phyloP scores from a whole-genome alignment of 2,888 invertebrate species.

The Dromius quadrimaculatus region DNA sequence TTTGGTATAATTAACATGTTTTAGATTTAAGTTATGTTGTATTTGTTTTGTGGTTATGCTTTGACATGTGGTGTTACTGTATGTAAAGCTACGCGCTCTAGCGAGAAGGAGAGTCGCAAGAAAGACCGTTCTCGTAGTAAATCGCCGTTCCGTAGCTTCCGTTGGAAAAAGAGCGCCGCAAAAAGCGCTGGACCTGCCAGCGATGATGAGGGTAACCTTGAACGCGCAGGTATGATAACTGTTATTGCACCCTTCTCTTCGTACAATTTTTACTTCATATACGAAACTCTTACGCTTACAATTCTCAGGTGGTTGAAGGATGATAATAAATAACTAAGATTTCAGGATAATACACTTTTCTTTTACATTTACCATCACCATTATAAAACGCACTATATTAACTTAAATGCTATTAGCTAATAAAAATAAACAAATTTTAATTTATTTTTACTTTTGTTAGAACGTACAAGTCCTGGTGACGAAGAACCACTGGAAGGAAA shows the following conservation, averaged over 20 bases:
- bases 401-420: conserved; percentile 25
- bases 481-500: conserved; percentile 89
- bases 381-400: conserved; percentile 42
- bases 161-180: conserved; percentile 85
- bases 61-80: conserved; percentile 44
- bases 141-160: conserved; percentile 93
- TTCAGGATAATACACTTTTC: conserved; percentile 39
- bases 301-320: background rate
- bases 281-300: too few relatives aligned
- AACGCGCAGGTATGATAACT: conserved; percentile 47
- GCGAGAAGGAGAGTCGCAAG: conserved; percentile 63
- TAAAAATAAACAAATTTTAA: background rate
- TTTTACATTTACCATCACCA: conserved; percentile 49
- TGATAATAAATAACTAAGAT: conserved; percentile 19
- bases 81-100: conserved; percentile 56
- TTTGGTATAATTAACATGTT: too few relatives aligned
- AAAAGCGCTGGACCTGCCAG: conserved; percentile 77
- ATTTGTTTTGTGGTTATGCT: conserved; percentile 37
- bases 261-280: conserved; percentile 14
- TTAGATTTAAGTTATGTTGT: too few relatives aligned
- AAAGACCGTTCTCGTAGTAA: conserved; percentile 92
- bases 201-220: conserved; percentile 78
- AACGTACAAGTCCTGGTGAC: conserved; percentile 86
- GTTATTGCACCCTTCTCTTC: background rate
- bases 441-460: conserved; percentile 66